Conservation (phyloP, 2,113 vertebrate genomes). For the Martes martes region DNA sequence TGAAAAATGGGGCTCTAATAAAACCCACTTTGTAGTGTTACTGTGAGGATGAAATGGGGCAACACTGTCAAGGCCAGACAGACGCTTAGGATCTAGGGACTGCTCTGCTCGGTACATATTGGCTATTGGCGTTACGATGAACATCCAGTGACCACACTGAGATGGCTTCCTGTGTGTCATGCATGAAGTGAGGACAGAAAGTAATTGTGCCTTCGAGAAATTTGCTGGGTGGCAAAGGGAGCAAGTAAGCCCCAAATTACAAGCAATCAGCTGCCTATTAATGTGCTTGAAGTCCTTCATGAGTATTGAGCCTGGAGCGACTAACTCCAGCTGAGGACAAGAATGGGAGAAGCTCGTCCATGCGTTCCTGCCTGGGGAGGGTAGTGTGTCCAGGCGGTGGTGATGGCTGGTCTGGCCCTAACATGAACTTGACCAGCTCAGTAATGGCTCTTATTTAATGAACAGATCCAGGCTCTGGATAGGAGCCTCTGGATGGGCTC, state of each 20-base stretch:
- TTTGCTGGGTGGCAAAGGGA: not conserved
- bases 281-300: not conserved
- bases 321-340: not conserved
- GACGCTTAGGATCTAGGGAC: accelerated
- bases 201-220: not conserved
- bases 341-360: not conserved
- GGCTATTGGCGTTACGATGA: not conserved
- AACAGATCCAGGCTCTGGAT: not conserved
- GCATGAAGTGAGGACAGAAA: accelerated
- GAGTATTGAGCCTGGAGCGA: not conserved
- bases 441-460: not conserved
- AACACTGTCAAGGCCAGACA: not conserved
- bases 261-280: not conserved
- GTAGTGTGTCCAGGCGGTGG: accelerated
- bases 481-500: too few relatives aligned
- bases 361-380: not conserved
- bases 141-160: not conserved
- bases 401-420: not conserved
- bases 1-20: not conserved
- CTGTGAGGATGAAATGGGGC: accelerated
- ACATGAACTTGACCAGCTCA: not conserved
- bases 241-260: not conserved
- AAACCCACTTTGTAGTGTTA: not conserved
- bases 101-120: not conserved
- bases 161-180: not conserved